phyloP scores from a whole-genome alignment of 2,888 invertebrate genomes.

The Napeogenes sylphis region DNA sequence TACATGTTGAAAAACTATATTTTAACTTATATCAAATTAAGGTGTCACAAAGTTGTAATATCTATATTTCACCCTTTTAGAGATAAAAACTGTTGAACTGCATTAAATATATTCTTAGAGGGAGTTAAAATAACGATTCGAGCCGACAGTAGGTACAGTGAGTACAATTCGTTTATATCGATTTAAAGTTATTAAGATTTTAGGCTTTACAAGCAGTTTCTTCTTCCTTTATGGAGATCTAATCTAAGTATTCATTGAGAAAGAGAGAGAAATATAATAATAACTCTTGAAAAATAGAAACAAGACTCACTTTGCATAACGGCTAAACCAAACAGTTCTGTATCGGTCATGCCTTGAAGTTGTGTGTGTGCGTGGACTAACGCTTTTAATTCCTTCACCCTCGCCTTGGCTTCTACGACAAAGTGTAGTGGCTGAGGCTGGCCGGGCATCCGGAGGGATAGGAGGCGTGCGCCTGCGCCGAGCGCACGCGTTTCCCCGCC shows the following conservation, averaged over 20 bases:
- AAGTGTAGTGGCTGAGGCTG: constrained; percentile 71
- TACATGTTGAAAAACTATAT: too few relatives aligned
- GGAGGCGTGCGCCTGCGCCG: constrained; percentile 81
- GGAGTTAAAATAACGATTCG: too few relatives aligned
- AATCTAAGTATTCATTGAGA: too few relatives aligned
- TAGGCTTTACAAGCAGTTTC: neutral
- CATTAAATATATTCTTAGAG: too few relatives aligned
- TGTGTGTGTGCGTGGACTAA: constrained; percentile 88
- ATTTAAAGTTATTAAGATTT: neutral
- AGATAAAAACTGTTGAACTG: too few relatives aligned
- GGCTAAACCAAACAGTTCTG: constrained; percentile 91
- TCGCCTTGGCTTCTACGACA: constrained; percentile 87
- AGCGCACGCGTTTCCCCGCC: constrained; percentile 84
- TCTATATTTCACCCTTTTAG: too few relatives aligned
- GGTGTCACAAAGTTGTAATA: too few relatives aligned
- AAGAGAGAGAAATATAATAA: too few relatives aligned
- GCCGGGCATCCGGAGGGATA: constrained; percentile 81
- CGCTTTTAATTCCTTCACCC: constrained; percentile 88
- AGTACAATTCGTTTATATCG: too few relatives aligned
- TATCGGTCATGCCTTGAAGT: constrained; percentile 89
- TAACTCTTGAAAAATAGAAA: neutral
- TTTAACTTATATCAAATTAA: too few relatives aligned
- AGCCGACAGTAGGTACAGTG: too few relatives aligned
- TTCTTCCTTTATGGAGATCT: neutral
- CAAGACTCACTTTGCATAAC: constrained; percentile 84